Conservation (phyloP, 2,113 vertebrate species). For the Daubentonia madagascariensis region DNA sequence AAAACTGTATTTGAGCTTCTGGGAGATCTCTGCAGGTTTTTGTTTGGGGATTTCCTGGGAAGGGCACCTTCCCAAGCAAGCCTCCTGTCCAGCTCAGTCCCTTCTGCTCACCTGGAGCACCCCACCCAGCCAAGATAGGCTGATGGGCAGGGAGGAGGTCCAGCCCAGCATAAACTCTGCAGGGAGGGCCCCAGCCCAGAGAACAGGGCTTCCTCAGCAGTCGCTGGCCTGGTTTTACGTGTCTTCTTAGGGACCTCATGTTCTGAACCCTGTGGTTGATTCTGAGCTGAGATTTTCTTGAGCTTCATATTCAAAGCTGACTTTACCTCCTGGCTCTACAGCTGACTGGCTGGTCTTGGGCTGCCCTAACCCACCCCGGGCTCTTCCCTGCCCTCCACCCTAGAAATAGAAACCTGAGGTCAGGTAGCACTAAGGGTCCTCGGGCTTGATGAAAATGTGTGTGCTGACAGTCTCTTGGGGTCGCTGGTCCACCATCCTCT, state of each 20-base stretch:
- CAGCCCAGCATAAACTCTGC: not conserved
- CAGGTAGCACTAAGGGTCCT: not conserved
- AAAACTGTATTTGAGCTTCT: not conserved
- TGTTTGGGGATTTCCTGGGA: not conserved
- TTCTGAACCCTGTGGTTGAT: too few species aligned
- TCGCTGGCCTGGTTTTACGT: accelerated
- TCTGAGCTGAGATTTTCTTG: not conserved
- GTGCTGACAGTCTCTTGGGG: not conserved
- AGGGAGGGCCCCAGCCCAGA: not conserved
- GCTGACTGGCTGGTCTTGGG: not conserved
- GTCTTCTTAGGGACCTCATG: not conserved
- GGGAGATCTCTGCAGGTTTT: not conserved
- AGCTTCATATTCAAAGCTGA: not conserved
- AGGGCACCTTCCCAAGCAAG: not conserved
- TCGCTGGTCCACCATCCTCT: not conserved
- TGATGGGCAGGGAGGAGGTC: too few species aligned
- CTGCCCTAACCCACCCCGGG: not conserved
- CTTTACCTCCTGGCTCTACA: not conserved
- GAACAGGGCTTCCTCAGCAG: accelerated
- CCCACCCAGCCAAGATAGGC: not conserved
- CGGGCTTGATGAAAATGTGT: accelerated
- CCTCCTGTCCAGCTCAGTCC: accelerated
- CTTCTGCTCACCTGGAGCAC: not conserved
- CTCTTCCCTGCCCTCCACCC: not conserved
- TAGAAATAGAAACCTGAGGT: not conserved